A percentile compares a stretch with the other conserved stretches of the same genome.
Evolutionary conservation across 2,113 vertebrate species (phyloP).

Genomic region (Daboia siamensis): DNA sequence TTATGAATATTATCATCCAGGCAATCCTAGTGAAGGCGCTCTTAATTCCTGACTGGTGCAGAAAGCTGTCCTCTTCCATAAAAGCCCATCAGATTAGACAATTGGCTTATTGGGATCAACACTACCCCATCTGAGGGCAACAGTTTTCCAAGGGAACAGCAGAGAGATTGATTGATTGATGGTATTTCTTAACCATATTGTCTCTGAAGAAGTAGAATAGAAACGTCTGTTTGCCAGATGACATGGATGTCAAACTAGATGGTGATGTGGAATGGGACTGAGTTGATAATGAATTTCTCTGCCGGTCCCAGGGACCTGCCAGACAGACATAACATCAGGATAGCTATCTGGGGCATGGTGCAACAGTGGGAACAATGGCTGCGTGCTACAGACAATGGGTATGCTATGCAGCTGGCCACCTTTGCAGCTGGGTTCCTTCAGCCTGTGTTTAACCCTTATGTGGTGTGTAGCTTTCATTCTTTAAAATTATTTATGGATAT

Average conservation of each 20-base stretch:
- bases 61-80: not conserved
- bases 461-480: not conserved
- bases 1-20: not conserved
- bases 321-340: not conserved
- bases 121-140: not conserved
- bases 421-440: not conserved
- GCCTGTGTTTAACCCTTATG: not conserved
- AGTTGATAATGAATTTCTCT: not conserved
- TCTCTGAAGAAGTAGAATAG: not conserved
- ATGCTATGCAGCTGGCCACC: not conserved
- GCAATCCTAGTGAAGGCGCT: not conserved
- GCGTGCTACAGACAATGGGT: not conserved
- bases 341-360: not conserved
- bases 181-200: not conserved
- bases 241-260: not conserved
- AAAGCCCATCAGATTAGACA: not conserved
- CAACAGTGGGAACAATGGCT: not conserved
- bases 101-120: too few species aligned
- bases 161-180: not conserved
- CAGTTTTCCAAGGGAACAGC: not conserved
- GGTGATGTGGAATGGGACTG: not conserved
- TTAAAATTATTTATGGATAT: not conserved
- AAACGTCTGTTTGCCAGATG: not conserved
- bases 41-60: not conserved
- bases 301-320: not conserved